These are phyloP conservation scores for Lamprotornis superbus DNA, from an alignment of 2,113 vertebrate genomes.

Conservation along the genomic window DNA sequence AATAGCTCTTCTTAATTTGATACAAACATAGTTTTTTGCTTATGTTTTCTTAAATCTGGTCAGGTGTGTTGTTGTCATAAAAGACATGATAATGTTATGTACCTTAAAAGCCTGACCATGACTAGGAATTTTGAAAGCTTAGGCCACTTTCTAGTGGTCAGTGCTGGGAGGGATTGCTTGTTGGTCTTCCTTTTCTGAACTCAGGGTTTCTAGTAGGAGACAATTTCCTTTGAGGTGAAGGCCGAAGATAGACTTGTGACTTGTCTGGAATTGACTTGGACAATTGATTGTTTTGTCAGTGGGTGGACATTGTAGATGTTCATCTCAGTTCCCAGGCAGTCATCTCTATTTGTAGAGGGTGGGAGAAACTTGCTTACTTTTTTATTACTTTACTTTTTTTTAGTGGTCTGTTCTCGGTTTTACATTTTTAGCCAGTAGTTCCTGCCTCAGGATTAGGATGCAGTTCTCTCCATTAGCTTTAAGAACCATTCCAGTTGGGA, in stretches of 20 bases:
- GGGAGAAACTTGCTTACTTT: not conserved
- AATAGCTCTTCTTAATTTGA: not conserved
- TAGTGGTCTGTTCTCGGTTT: not conserved
- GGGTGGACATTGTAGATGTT: not conserved
- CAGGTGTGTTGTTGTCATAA: not conserved
- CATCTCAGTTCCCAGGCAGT: not conserved
- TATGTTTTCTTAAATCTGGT: not conserved
- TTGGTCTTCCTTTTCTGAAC: not conserved
- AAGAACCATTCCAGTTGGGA: not conserved
- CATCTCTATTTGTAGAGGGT: not conserved
- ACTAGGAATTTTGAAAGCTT: not conserved
- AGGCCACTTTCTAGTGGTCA: not conserved
- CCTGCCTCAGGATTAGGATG: not conserved
- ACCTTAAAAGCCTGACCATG: not conserved
- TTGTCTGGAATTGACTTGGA: not conserved
- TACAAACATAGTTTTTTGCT: not conserved
- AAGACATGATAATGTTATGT: not conserved
- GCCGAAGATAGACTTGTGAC: not conserved
- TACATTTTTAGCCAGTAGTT: not conserved
- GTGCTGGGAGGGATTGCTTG: not conserved
- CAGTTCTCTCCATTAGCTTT: not conserved
- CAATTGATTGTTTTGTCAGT: not conserved
- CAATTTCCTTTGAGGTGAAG: not conserved
- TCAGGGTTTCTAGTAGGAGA: not conserved
- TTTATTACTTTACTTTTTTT: not conserved